Evolutionary conservation across 2,113 vertebrate genomes (phyloP).

Genomic region (Sphaerodactylus townsendi): DNA sequence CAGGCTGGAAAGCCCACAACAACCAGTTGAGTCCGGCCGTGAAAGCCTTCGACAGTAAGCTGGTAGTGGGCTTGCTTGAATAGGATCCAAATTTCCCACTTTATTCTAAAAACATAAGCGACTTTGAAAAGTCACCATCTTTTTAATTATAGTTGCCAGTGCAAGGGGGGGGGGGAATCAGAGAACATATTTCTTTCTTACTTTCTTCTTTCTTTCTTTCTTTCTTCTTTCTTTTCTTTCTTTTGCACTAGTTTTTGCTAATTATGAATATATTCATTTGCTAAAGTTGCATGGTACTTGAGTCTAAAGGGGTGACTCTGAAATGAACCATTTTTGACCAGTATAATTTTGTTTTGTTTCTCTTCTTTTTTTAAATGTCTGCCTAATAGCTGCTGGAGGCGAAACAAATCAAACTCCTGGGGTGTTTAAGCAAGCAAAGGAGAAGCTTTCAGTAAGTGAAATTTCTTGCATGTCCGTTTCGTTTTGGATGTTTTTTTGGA

Average conservation of each 20-base stretch:
- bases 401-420: constrained; percentile 88
- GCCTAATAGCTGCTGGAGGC: constrained; percentile 76
- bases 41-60: too few species aligned
- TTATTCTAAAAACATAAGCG: not conserved
- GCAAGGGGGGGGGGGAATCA: not conserved
- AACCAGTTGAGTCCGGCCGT: too few species aligned
- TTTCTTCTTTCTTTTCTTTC: not conserved
- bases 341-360: constrained; percentile 27
- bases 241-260: not conserved
- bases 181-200: too few species aligned
- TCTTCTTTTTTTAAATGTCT: constrained; percentile 54
- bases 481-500: too few species aligned
- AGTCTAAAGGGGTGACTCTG: constrained; percentile 27
- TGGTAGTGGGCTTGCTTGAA: not conserved
- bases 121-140: not conserved
- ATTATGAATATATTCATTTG: not conserved
- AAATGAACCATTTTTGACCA: constrained; percentile 50
- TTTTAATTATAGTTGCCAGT: not conserved
- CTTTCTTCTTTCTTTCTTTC: not conserved
- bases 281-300: constrained; percentile 28
- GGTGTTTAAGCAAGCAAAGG: constrained; percentile 89
- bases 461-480: too few species aligned
- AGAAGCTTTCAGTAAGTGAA: constrained; percentile 91
- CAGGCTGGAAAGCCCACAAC: too few species aligned
- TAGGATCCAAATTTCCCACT: not conserved